phyloP scores from a whole-genome alignment of 2,797 vertebrate genomes.

The Chelon auratus region DNA sequence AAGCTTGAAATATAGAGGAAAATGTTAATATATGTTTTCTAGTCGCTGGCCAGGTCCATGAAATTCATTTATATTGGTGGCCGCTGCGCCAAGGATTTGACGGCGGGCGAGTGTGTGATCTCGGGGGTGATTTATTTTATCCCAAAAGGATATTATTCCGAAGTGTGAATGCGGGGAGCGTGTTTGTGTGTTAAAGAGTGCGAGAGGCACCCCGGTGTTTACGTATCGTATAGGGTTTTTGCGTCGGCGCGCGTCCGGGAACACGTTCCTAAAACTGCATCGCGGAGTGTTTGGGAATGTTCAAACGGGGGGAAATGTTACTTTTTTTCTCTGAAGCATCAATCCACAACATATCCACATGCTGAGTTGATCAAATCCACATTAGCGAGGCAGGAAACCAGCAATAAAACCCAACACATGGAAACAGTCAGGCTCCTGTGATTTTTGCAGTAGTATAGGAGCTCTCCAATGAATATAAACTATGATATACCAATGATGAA shows the following conservation, averaged over 20 bases:
- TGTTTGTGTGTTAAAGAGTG: constrained; percentile 2
- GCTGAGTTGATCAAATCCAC: constrained; percentile 84
- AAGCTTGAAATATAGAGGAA: constrained; percentile 75
- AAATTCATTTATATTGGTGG: constrained; percentile 74
- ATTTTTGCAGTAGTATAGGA: constrained; percentile 75
- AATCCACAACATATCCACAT: constrained; percentile 67
- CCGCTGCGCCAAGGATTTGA: constrained; percentile 68
- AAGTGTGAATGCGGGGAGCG: constrained; percentile 64
- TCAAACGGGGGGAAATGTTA: constrained; percentile 43
- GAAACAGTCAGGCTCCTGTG: constrained; percentile 80
- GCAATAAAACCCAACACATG: constrained; percentile 81
- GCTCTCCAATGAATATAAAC: constrained; percentile 78
- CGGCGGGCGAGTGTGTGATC: constrained; percentile 64
- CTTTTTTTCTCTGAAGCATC: constrained; percentile 74
- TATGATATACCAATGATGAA: constrained; percentile 71
- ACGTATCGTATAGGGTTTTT: constrained; percentile 35
- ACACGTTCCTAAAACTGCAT: constrained; percentile 37
- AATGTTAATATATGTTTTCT: constrained; percentile 78
- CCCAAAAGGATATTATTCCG: constrained; percentile 74
- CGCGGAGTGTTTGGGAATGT: constrained; percentile 39
- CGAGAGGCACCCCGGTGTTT: constrained; percentile 19
- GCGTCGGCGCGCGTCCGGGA: constrained; percentile 21
- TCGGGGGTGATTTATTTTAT: constrained; percentile 76
- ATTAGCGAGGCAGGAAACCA: constrained; percentile 80
- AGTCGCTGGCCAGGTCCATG: constrained; percentile 66